Evolutionary conservation across 2,888 invertebrate genomes (phyloP), one percentile per base, ranked within the genome.

Genomic region (Pseudoips prasinana): DNA sequence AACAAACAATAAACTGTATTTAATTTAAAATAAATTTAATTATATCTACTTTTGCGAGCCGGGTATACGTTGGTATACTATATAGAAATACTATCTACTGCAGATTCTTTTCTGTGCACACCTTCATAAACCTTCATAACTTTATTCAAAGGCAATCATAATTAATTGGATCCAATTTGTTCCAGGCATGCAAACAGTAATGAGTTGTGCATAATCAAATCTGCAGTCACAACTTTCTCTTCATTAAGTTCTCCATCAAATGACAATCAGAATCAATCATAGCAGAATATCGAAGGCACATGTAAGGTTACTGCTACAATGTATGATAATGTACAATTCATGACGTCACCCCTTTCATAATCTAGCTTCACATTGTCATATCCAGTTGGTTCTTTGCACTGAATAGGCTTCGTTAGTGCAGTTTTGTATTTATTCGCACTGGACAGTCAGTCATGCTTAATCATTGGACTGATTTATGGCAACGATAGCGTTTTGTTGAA

Each of bases 341-440:
- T 46, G 42, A 30, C 46, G 44, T 58, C 59, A 64, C 54, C 58
- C 43, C 41, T 42, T 48, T 46, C 53, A 62, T 50, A 72, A 69
- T 68, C 66, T 67, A 69, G 56, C 33, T 41, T 38, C 45, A 58
- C 50, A 68, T 69, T 71, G 66, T 64, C 63, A 58, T 63, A 64
- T 55, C 46, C 50, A 59, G 55, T 60, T 62, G 58, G 62, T 55
- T 58, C 73, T 75, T 64, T 67, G 56, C 46, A 35, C 54, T 84
- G 82, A 84, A 87, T 86, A 66, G 75, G 37, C 58, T 74, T 87
- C 86, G 86, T 87, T 87, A 87, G 82, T 67, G 72, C 56, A 48
- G 61, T 67, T 69, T 75, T 71, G 71, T 73, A 75, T 66, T 78
- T 79, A 73, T 76, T 75, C 27, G 47, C 58, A 57, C 42, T 69